These are phyloP conservation scores for Tribolium freemani DNA, from an alignment of 2,888 invertebrate genomes.

Conservation along the genomic window DNA sequence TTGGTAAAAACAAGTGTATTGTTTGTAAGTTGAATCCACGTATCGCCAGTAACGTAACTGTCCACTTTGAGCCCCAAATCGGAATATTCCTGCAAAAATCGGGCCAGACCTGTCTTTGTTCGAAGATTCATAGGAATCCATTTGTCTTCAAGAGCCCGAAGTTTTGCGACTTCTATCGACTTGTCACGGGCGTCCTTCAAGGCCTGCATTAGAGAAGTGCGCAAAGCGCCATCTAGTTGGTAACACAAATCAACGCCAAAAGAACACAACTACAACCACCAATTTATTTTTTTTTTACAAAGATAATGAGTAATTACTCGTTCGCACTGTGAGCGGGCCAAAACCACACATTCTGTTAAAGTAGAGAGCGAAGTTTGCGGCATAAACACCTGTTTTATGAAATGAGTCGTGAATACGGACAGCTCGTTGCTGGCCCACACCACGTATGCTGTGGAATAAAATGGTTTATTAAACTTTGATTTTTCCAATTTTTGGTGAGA, in stretches of 20 bases:
- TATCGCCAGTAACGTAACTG: slow-evolving; percentile 75
- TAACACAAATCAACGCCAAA: slow-evolving; percentile 92
- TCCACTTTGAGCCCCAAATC: slow-evolving; percentile 79
- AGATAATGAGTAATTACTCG: slow-evolving; percentile 66
- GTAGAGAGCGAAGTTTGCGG: slow-evolving; percentile 89
- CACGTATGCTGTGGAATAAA: slow-evolving; percentile 73
- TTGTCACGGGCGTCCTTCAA: slow-evolving; percentile 86
- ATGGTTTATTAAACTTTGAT: too few relatives aligned
- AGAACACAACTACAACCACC: slow-evolving; percentile 68
- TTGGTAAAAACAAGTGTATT: slow-evolving; percentile 87
- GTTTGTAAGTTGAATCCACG: slow-evolving; percentile 82
- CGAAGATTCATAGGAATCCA: slow-evolving; percentile 89
- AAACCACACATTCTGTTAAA: slow-evolving; percentile 88
- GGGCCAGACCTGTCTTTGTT: slow-evolving; percentile 78
- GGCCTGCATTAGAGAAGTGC: slow-evolving; percentile 82
- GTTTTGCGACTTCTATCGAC: slow-evolving; percentile 84
- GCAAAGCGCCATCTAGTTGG: slow-evolving; percentile 88
- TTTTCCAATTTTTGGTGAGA: too few relatives aligned
- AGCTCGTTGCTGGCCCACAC: slow-evolving; percentile 93
- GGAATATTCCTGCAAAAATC: slow-evolving; percentile 80
- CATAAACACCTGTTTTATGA: slow-evolving; percentile 90
- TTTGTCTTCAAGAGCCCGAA: slow-evolving; percentile 83
- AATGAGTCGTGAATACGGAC: slow-evolving; percentile 83
- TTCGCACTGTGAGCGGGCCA: slow-evolving; percentile 82
- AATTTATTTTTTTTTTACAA: neutral